A percentile compares a stretch with the other conserved stretches of the same genome.
Evolutionary conservation across 2,888 invertebrate species (phyloP).

Genomic region (Thysanoteuthis rhombus): DNA sequence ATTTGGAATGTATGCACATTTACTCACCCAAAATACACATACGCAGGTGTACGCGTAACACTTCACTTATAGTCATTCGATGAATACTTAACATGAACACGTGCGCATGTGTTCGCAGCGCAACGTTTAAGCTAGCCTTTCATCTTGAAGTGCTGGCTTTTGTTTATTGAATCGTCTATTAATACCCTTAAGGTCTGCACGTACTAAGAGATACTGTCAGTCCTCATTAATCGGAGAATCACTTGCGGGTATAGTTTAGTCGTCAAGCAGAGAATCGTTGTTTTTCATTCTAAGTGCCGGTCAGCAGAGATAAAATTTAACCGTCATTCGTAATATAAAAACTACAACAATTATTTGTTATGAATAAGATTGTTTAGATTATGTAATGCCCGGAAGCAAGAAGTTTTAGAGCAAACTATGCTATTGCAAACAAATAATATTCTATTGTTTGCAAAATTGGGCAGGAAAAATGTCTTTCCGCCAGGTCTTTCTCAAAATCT

Average conservation of each 20-base stretch:
- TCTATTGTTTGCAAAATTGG: too few species aligned
- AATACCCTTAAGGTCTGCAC: not conserved
- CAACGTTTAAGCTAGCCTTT: not conserved
- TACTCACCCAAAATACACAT: not conserved
- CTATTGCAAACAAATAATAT: too few species aligned
- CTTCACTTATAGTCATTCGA: not conserved
- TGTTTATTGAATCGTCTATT: constrained; percentile 12
- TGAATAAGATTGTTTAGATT: too few species aligned
- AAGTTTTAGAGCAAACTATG: too few species aligned
- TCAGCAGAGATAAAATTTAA: not conserved
- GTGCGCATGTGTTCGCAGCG: not conserved
- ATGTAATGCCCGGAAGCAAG: too few species aligned
- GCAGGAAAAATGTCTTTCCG: too few species aligned
- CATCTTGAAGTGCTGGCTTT: not conserved
- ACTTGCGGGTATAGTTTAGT: not conserved
- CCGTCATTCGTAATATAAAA: not conserved
- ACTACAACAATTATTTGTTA: too few species aligned
- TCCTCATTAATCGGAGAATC: not conserved
- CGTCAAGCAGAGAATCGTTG: not conserved
- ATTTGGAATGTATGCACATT: not conserved
- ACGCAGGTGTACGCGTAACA: too few species aligned
- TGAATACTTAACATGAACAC: not conserved
- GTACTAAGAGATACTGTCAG: not conserved
- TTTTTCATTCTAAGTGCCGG: not conserved
- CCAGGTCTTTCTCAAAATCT: too few species aligned